phyloP scores from a whole-genome alignment of 2,888 invertebrate species.

The Troglohyphantes excavatus region DNA sequence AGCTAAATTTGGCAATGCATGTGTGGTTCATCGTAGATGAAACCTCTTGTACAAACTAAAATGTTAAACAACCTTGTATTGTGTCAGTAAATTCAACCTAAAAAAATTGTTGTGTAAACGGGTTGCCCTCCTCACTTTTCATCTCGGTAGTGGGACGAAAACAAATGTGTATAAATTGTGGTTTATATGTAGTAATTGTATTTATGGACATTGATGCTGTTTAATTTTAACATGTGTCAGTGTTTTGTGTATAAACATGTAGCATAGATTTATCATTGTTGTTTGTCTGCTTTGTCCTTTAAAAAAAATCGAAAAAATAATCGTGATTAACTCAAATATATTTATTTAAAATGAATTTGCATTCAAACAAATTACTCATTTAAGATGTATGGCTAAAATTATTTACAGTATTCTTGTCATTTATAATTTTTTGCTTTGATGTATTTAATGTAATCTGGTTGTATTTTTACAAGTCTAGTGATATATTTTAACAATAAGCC shows the following conservation, averaged over 20 bases:
- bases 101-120: conserved; percentile 73
- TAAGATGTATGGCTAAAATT: no score
- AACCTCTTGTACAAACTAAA: conserved; percentile 45
- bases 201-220: conserved; percentile 61
- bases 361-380: no score
- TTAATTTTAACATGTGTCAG: conserved; percentile 62
- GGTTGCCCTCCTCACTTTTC: conserved; percentile 72
- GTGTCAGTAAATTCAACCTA: conserved; percentile 65
- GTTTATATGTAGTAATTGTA: conserved; percentile 55
- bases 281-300: conserved; percentile 41
- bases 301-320: background rate
- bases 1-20: conserved; percentile 37
- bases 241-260: conserved; percentile 68
- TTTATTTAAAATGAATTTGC: no score
- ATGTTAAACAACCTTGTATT: conserved; percentile 48
- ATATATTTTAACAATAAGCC: conserved; percentile 38
- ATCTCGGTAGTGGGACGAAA: conserved; percentile 31
- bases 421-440: conserved; percentile 7
- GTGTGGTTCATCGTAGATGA: conserved; percentile 37
- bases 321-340: background rate
- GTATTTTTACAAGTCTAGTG: conserved; percentile 51
- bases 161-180: conserved; percentile 63
- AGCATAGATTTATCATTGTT: conserved; percentile 71
- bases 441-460: conserved; percentile 6
- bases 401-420: conserved; percentile 22